Evolutionary conservation across 2,888 invertebrate genomes (phyloP), one percentile per base, ranked within the genome.

Genomic region (Tinea semifulvella): DNA sequence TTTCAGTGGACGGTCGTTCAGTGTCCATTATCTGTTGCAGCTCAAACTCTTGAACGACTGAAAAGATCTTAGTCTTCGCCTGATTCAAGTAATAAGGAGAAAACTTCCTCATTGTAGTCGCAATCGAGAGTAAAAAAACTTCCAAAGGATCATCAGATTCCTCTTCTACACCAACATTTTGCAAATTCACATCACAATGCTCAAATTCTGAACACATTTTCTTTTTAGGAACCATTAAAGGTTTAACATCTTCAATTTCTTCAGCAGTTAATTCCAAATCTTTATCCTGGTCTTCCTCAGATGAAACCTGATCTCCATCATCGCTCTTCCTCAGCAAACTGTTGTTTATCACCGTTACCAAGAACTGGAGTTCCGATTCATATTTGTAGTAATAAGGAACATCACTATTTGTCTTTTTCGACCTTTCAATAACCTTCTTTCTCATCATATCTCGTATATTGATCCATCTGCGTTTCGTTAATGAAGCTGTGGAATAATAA

Each of bases 401-500:
- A 2, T 57, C 60, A 2, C 57, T 60, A 40, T 56, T 53, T 0
- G 68, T 68, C 48, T 70, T 63, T 8, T 63, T 59, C 0, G 66
- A 52, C 0, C 75, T 59, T 4, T 68, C 67, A 1, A 65, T 60
- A 19, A 71, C 56, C 49, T 67, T 72, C 1, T 71, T 56, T 0
- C 75, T 61, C 72, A 77, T 69, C 72, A 72, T 71, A 26, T 79
- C 77, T 1, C 79, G 50, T 11, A 79, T 77, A 56, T 76, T 77
- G 14, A 71, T 61, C 76, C 77, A 79, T 43, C 77, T 54, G 0
- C 66, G 58, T 54, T 74, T 77, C 58, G 74, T 76, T 1, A 64
- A 50, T n/a, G 54, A 50, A 0, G 68, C 75, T 75, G 63, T 5
- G 64, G 63, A 43, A 19, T 7, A 25, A 42, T 20, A 38, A 20